These are phyloP conservation scores for Chirona hameri DNA, from an alignment of 2,888 invertebrate species.

Conservation along the genomic window DNA sequence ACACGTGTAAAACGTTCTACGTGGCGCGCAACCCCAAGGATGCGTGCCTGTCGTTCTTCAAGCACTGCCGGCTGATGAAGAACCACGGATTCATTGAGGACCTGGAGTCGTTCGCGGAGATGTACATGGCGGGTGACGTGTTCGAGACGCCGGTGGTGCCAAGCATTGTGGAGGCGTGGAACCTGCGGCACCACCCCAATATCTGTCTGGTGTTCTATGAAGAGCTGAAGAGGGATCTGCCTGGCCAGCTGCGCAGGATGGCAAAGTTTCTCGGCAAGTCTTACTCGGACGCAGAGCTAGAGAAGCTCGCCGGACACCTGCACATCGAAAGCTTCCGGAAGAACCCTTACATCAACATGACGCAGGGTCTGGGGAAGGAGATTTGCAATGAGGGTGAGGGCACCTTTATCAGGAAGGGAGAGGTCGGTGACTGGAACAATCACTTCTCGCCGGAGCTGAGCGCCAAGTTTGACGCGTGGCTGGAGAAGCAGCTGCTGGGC, in stretches of 20 bases:
- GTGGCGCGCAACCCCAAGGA: slow-evolving; percentile 24
- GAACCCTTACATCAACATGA: slow-evolving; percentile 31
- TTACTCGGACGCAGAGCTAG: slow-evolving; percentile 30
- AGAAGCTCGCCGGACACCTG: slow-evolving; percentile 27
- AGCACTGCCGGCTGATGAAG: slow-evolving; percentile 5
- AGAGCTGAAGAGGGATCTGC: slow-evolving; percentile 26
- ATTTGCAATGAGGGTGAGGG: slow-evolving; percentile 32
- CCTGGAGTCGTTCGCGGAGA: not conserved
- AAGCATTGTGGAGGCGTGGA: slow-evolving; percentile 31
- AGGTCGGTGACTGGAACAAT: slow-evolving; percentile 38
- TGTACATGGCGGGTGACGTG: not conserved
- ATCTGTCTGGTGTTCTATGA: slow-evolving; percentile 33
- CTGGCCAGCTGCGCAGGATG: not conserved
- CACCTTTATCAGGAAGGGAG: slow-evolving; percentile 36
- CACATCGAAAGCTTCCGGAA: slow-evolving; percentile 33
- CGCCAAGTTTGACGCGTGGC: slow-evolving; percentile 36
- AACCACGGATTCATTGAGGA: not conserved
- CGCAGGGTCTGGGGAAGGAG: slow-evolving; percentile 14
- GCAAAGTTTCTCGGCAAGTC: slow-evolving; percentile 33
- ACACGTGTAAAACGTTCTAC: slow-evolving; percentile 4
- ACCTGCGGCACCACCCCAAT: slow-evolving; percentile 32
- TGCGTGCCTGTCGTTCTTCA: slow-evolving; percentile 5
- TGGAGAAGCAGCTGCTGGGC: slow-evolving; percentile 32
- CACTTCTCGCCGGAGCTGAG: slow-evolving; percentile 38
- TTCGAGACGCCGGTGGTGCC: slow-evolving; percentile 22